Base-by-base conservation (phyloP, 2,113 vertebrate species). In the Cyprinodon variegatus region DNA sequence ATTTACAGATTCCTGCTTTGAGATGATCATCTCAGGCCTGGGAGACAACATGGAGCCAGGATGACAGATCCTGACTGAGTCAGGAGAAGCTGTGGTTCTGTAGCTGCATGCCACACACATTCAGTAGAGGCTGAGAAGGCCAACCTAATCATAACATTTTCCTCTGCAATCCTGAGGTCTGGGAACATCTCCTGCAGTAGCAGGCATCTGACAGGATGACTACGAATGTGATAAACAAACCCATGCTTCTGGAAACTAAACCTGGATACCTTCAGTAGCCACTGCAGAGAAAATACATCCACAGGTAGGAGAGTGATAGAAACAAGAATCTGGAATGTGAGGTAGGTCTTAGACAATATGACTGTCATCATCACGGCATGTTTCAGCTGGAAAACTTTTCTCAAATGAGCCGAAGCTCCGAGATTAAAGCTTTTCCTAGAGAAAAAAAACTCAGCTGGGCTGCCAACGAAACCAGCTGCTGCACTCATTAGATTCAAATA, bases 121-220 rank as follows among this genome's bases (percentile, higher is more conserved):
- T 41, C 46, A 63, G 12, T 12, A 10, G 48, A 70, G 81, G 62
- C 45, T 50, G 77, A 20, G 77, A 70, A 68, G 77, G 63, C 75
- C 64, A 79, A 83, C 61, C 61, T 68, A 71, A 82, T 83, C 81
- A 69, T 79, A 78, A 88, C 37, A 82, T 83, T 90, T 91, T 91
- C 86, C 90, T 67, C 46, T 74, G 41, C 57, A 70, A 77, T 50
- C 41, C 43, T 81, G 83, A 76, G 77, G 83, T 70, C 82, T 38
- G 41, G 78, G 84, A 71, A 77, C 67, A 67, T 87, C 83, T 78
- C 66, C 66, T 74, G 48, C 76, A 80, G 83, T 37, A 72, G 76
- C 66, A 70, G 79, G 81, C 70, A 22, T 77, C 8, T 61, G 68
- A 78, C 37, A 13, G 15, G 48, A 78, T 36, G 57, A 79, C 0